These are phyloP conservation scores for Tylochromis polylepis DNA, from an alignment of 2,113 vertebrate genomes.

Conservation along the genomic window DNA sequence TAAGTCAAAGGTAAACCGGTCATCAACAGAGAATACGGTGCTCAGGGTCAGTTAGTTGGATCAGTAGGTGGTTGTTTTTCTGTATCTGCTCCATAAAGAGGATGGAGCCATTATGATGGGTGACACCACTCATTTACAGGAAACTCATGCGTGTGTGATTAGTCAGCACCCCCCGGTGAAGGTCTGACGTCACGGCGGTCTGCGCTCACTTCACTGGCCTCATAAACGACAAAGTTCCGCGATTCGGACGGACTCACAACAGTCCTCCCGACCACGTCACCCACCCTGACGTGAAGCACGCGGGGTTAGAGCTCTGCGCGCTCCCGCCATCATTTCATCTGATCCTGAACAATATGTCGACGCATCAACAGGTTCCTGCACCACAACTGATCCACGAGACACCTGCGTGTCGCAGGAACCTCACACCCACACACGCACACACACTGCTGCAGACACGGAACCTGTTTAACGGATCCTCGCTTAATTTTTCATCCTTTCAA, in stretches of 20 bases:
- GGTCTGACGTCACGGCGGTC: background rate
- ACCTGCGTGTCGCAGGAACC: background rate
- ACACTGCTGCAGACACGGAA: background rate
- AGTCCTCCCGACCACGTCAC: background rate
- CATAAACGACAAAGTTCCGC: background rate
- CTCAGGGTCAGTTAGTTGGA: background rate
- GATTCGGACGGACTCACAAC: background rate
- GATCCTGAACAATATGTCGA: background rate
- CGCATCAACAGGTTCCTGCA: conserved; percentile 42
- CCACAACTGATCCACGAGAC: background rate
- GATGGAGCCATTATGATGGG: rapidly evolving
- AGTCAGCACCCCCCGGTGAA: background rate
- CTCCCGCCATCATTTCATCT: background rate
- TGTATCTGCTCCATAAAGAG: background rate
- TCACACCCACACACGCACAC: background rate
- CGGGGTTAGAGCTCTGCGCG: background rate
- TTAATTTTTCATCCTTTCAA: background rate
- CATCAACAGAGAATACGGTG: background rate
- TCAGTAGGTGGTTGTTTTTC: background rate
- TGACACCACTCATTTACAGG: background rate
- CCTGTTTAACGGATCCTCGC: background rate
- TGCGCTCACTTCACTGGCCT: background rate
- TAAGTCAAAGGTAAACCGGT: background rate
- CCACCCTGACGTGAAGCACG: background rate
- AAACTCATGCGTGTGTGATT: background rate